Evolutionary conservation across 2,888 invertebrate genomes (phyloP).

Genomic region (Frankliniella fusca): DNA sequence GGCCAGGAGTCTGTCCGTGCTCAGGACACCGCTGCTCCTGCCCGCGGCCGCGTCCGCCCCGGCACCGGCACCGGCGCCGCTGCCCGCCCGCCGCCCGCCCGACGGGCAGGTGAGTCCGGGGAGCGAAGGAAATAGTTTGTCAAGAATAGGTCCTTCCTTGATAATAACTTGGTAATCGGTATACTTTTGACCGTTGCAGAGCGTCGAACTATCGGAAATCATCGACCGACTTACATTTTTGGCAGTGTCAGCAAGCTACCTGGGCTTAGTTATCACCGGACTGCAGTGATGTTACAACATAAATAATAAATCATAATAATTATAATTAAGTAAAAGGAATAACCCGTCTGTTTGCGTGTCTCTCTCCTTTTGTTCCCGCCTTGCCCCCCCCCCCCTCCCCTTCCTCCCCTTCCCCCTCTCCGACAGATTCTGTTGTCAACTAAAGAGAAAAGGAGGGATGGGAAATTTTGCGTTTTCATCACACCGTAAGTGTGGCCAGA

Average conservation of each 20-base stretch:
- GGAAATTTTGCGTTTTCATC: too few species aligned
- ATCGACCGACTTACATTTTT: not conserved
- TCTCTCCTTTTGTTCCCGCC: too few species aligned
- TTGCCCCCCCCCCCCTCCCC: not conserved
- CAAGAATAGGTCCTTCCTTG: too few species aligned
- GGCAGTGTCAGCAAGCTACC: not conserved
- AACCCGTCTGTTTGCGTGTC: too few species aligned
- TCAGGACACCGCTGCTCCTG: not conserved
- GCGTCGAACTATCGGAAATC: not conserved
- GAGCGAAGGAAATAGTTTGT: too few species aligned
- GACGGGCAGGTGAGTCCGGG: not conserved
- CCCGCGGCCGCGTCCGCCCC: not conserved
- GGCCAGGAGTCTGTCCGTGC: not conserved
- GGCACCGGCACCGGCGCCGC: not conserved
- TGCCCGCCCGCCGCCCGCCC: not conserved
- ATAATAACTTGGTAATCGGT: not conserved
- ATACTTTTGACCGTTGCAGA: not conserved
- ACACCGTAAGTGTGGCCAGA: too few species aligned
- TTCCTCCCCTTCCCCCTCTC: not conserved
- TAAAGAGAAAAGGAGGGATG: too few species aligned
- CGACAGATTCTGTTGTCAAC: too few species aligned
- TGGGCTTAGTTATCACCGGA: not conserved
- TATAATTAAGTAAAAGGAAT: too few species aligned
- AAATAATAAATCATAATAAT: too few species aligned
- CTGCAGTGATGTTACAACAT: not conserved